These are phyloP conservation scores for Troides oblongomaculatus DNA, from an alignment of 2,888 invertebrate genomes.

Conservation along the genomic window DNA sequence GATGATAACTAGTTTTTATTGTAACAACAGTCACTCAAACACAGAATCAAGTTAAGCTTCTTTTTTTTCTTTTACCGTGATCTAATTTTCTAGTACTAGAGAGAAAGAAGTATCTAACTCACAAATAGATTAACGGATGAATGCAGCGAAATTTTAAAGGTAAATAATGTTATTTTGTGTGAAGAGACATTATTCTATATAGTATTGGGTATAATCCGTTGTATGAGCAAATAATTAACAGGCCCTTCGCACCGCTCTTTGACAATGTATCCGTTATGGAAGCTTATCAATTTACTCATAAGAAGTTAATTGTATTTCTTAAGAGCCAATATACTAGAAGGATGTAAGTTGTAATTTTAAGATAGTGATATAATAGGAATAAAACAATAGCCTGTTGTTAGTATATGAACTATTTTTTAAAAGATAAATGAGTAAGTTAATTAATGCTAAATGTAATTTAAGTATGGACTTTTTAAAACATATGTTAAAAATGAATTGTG, in stretches of 20 bases:
- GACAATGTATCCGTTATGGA: slow-evolving; percentile 23
- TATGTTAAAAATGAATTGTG: too few relatives aligned
- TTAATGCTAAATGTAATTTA: too few relatives aligned
- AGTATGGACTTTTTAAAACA: too few relatives aligned
- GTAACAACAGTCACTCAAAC: too few relatives aligned
- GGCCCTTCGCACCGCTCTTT: slow-evolving; percentile 19
- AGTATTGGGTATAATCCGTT: slow-evolving; percentile 18
- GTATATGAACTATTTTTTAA: neutral
- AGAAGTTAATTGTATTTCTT: slow-evolving; percentile 37
- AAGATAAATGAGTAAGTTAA: too few relatives aligned
- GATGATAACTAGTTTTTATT: too few relatives aligned
- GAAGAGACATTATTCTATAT: neutral
- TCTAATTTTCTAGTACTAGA: too few relatives aligned
- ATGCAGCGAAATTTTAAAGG: neutral
- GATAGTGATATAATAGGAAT: slow-evolving; percentile 20
- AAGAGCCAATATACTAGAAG: slow-evolving; percentile 26
- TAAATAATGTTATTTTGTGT: neutral
- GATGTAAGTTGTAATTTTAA: slow-evolving; percentile 16
- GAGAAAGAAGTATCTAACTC: neutral
- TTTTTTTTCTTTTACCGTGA: too few relatives aligned
- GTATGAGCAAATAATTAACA: slow-evolving; percentile 32
- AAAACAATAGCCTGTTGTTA: slow-evolving; percentile 5
- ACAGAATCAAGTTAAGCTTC: too few relatives aligned
- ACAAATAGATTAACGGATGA: neutral
- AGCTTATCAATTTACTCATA: slow-evolving; percentile 40